These are phyloP conservation scores for Cantharis lateralis DNA, from an alignment of 2,888 invertebrate species.

Conservation along the genomic window DNA sequence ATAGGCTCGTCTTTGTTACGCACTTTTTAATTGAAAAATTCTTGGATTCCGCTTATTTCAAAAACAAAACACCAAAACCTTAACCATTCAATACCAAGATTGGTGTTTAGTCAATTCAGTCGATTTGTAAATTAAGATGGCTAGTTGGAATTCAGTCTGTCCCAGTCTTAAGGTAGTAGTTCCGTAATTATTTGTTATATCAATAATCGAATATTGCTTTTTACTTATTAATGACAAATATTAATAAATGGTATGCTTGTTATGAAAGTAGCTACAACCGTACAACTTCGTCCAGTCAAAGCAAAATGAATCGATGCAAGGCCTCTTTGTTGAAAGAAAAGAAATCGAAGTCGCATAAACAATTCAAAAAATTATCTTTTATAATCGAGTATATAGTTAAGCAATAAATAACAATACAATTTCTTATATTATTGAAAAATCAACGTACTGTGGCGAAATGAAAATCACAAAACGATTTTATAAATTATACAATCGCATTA, in stretches of 20 bases:
- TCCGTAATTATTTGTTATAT: slow-evolving; percentile 19
- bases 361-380: not conserved
- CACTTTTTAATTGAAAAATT: not conserved
- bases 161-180: slow-evolving; percentile 48
- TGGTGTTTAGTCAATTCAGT: slow-evolving; percentile 32
- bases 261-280: not conserved
- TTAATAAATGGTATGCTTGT: not conserved
- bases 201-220: slow-evolving; percentile 45
- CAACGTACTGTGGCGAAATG: not conserved
- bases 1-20: not conserved
- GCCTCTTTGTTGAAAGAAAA: not conserved
- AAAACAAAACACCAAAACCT: slow-evolving; percentile 34
- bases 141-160: slow-evolving; percentile 53
- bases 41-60: not conserved
- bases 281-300: not conserved
- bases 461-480: not conserved
- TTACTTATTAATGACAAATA: slow-evolving; percentile 4
- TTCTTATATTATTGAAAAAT: not conserved
- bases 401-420: not conserved
- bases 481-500: not conserved
- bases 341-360: not conserved
- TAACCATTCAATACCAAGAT: slow-evolving; percentile 35
- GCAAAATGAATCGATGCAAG: not conserved
- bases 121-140: slow-evolving; percentile 20
- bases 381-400: not conserved